Percentiles rank a stretch among this genome's conserved stretches.
Evolutionary conservation across 2,113 vertebrate genomes (phyloP).

Genomic region (Tenrec ecaudatus): DNA sequence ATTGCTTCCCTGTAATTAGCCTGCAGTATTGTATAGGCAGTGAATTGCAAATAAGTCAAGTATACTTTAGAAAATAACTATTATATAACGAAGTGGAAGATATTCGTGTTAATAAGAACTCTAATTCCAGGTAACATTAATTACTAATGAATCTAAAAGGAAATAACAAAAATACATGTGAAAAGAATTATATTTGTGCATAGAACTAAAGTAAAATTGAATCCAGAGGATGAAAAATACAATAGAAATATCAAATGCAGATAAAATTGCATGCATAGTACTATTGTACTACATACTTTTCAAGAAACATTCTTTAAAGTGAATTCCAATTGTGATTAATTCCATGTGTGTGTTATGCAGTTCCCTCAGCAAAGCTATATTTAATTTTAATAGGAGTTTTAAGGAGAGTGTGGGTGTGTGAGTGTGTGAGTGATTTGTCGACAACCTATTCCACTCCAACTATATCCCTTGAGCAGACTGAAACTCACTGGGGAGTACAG

Average conservation of each 20-base stretch:
- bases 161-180: background rate
- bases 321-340: background rate
- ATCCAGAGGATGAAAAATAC: background rate
- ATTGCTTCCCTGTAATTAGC: constrained; percentile 7
- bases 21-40: background rate
- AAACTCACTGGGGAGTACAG: background rate
- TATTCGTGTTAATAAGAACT: background rate
- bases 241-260: background rate
- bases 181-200: background rate
- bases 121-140: constrained; percentile 7
- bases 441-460: background rate
- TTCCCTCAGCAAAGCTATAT: constrained; percentile 6
- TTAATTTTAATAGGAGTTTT: background rate
- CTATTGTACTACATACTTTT: background rate
- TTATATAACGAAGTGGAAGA: background rate
- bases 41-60: constrained; percentile 20
- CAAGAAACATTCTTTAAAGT: constrained; percentile 1
- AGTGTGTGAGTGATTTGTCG: background rate
- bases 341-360: background rate
- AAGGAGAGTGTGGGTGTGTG: background rate
- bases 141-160: background rate
- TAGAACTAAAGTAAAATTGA: background rate
- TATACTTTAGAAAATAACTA: constrained; percentile 19
- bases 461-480: background rate
- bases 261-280: background rate